Conservation (phyloP, 2,113 vertebrate genomes). For the Cottus gobio region DNA sequence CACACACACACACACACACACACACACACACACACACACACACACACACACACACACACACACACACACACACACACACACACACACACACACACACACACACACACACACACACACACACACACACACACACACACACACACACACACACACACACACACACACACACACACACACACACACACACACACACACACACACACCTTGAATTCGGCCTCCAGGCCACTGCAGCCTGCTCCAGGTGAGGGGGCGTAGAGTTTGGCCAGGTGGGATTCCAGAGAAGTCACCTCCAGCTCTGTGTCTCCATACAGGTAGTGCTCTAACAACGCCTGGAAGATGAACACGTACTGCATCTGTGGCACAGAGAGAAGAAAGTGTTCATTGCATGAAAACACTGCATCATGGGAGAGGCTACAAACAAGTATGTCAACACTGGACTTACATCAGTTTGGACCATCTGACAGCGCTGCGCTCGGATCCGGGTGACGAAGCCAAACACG, state of each 20-base stretch:
- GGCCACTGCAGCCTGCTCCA: constrained; percentile 91
- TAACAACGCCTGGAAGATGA: constrained; percentile 98
- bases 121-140: background rate
- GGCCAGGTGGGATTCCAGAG: constrained; percentile 94
- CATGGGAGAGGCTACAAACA: background rate
- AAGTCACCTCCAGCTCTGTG: constrained; percentile 98
- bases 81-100: constrained; percentile 48
- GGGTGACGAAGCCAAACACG: constrained; percentile 95
- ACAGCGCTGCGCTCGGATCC: constrained; percentile 97
- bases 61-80: constrained; percentile 78
- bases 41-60: constrained; percentile 69
- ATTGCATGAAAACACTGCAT: background rate
- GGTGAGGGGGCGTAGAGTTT: constrained; percentile 95
- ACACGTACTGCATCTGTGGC: constrained; percentile 98
- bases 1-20: constrained; percentile 69
- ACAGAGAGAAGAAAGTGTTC: background rate
- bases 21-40: constrained; percentile 70
- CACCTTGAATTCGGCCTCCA: constrained; percentile 99
- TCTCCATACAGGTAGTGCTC: constrained; percentile 98
- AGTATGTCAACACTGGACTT: constrained; percentile 68
- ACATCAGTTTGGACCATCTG: constrained; percentile 99
- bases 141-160: constrained; percentile 81
- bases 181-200: background rate
- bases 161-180: constrained; percentile 69
- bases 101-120: constrained; percentile 82